Evolutionary conservation across 2,113 vertebrate genomes (phyloP), one percentile per base, ranked within the genome.

Genomic region (Cranoglanis bouderius): DNA sequence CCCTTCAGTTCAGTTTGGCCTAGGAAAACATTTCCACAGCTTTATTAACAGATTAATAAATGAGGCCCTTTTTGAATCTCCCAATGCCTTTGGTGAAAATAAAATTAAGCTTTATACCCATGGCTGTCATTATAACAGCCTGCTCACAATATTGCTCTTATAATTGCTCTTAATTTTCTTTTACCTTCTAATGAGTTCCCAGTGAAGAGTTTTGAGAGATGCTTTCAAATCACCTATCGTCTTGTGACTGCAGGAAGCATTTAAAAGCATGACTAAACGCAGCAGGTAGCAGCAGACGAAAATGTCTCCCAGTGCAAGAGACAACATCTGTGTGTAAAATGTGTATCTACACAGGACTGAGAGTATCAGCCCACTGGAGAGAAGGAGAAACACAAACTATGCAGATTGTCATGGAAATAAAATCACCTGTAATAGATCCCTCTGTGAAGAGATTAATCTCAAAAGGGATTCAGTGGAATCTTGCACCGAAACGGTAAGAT

Each of bases 11-110:
- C 26, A 8, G n/a, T 49, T n/a, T 53, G 5, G 24, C 29, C 46
- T 16, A 51, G 49, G 14, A 81, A 55, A 55, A 38, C 26, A 65
- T 65, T 84, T 65, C 21, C 38, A 65, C 26, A 65, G 43, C 40
- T 84, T 49, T 32, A 67, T 21, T 84, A 84, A 84, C 83, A 46
- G 4, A 35, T 82, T 57, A 82, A 82, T 82, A 82, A 82, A 82
- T 35, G 2, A 43, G 38, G 5, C 40, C 12, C 7, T 16, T n/a
- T 46, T 13, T 18, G 16, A 49, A n/a, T 84, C 61, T 46, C 21
- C 40, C 59, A 67, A 21, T 84, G 43, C 26, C 24, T 29, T 65
- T 4, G 10, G 43, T 49, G 55, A 84, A 84, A 65, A 29, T 65
- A 84, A 63, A 63, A 26, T 18, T 67, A 19, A 65, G 16, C 29